These are phyloP conservation scores for Thalassaphorura encarpata DNA, from an alignment of 1,140 invertebrate genomes.

Conservation along the genomic window DNA sequence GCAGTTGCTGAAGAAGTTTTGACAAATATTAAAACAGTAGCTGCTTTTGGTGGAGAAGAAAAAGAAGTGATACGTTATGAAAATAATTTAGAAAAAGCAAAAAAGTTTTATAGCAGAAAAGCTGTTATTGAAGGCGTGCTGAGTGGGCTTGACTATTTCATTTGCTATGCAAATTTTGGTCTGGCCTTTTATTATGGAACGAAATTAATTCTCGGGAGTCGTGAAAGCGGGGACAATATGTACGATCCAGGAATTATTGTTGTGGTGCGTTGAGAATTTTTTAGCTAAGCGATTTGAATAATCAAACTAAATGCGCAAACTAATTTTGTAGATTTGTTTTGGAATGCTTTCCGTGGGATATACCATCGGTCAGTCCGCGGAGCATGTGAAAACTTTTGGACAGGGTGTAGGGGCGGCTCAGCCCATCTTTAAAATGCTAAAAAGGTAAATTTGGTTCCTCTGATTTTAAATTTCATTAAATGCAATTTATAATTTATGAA, in stretches of 20 bases:
- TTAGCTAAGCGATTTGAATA: too few relatives aligned
- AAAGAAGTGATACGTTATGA: not conserved
- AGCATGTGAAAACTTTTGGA: conserved; percentile 42
- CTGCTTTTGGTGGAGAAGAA: conserved; percentile 1
- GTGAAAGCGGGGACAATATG: not conserved
- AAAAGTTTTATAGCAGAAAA: too few relatives aligned
- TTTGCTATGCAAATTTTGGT: conserved; percentile 6
- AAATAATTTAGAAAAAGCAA: not conserved
- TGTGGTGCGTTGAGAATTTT: not conserved
- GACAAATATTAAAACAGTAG: conserved; percentile 12
- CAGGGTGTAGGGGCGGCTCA: conserved; percentile 44
- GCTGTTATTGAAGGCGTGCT: not conserved
- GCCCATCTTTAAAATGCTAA: conserved; percentile 45
- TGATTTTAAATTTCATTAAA: not conserved
- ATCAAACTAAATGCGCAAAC: not conserved
- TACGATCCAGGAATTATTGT: not conserved
- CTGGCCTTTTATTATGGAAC: conserved; percentile 11
- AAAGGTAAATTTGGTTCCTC: conserved; percentile 31
- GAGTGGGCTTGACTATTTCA: conserved; percentile 1
- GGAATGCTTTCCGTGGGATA: conserved; percentile 45
- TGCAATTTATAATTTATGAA: not conserved
- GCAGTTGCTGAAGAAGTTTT: conserved; percentile 5
- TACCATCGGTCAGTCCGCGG: conserved; percentile 45
- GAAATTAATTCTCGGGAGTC: conserved; percentile 1
- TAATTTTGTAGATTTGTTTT: conserved; percentile 43